A percentile compares a stretch with the other conserved stretches of the same genome.
Evolutionary conservation across 2,797 vertebrate species (phyloP).

Genomic region (Sebastes minor): DNA sequence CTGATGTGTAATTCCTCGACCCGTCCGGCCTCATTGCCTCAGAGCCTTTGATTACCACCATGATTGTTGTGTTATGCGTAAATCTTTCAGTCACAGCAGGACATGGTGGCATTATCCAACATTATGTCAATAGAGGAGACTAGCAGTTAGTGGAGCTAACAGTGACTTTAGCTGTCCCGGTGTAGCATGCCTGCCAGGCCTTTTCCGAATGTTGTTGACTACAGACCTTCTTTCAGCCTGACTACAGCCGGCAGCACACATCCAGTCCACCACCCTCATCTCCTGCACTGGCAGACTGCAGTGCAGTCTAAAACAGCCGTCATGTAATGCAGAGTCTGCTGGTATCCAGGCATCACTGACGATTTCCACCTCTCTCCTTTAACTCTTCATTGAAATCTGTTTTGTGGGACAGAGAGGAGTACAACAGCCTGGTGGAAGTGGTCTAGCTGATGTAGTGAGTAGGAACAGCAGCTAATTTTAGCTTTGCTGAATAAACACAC

Average conservation of each 20-base stretch:
- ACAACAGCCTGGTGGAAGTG: slow-evolving; percentile 1
- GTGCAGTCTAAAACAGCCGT: slow-evolving; percentile 60
- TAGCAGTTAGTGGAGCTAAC: slow-evolving; percentile 42
- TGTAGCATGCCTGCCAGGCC: slow-evolving; percentile 70
- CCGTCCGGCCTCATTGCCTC: slow-evolving; percentile 20
- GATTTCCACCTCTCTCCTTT: slow-evolving; percentile 30
- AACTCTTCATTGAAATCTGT: slow-evolving; percentile 33
- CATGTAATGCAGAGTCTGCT: slow-evolving; percentile 49
- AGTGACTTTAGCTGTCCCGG: slow-evolving; percentile 37
- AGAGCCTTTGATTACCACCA: slow-evolving; percentile 38
- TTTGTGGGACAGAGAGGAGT: slow-evolving; percentile 25
- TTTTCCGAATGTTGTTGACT: slow-evolving; percentile 70
- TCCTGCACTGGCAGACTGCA: slow-evolving; percentile 59
- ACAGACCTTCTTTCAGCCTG: slow-evolving; percentile 55
- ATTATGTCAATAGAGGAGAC: slow-evolving; percentile 54
- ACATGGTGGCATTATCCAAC: slow-evolving; percentile 41
- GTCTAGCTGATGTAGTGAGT: slow-evolving; percentile 21
- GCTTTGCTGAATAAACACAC: slow-evolving; percentile 36
- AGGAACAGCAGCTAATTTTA: slow-evolving; percentile 46
- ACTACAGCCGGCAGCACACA: slow-evolving; percentile 56
- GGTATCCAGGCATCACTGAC: slow-evolving; percentile 51
- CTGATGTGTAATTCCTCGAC: slow-evolving; percentile 45
- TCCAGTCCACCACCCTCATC: slow-evolving; percentile 55
- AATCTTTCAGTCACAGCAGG: slow-evolving; percentile 45
- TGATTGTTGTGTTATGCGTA: slow-evolving; percentile 39